Evolutionary conservation across 23 tunicate genomes (phyloP).

Genomic region (Ciona savignyi): DNA sequence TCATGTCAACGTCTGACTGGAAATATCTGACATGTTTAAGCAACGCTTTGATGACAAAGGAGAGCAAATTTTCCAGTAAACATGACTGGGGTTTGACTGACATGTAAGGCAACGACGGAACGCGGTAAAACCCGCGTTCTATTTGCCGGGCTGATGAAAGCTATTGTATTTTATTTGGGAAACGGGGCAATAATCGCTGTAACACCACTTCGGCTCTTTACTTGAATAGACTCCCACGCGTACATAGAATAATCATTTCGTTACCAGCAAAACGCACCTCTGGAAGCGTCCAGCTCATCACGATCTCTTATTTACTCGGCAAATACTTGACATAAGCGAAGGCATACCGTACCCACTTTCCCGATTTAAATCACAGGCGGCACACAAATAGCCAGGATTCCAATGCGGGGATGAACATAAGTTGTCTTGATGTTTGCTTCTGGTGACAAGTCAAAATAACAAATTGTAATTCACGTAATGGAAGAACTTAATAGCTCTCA

Average conservation of each 20-base stretch:
- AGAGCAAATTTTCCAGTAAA: not conserved
- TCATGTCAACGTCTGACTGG: not conserved
- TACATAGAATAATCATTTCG: too few relatives aligned
- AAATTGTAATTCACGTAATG: not conserved
- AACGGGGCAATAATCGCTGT: not conserved
- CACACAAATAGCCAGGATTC: not conserved
- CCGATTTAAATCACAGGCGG: not conserved
- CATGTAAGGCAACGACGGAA: not conserved
- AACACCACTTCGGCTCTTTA: not conserved
- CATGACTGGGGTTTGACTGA: not conserved
- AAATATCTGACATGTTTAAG: not conserved
- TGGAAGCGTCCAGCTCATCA: not conserved
- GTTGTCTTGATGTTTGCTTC: not conserved
- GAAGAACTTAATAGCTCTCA: not conserved
- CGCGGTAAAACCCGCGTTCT: not conserved
- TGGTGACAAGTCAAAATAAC: not conserved
- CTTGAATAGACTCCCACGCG: not conserved
- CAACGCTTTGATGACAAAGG: not conserved
- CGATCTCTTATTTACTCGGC: not conserved
- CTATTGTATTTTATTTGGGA: not conserved
- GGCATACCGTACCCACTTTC: not conserved
- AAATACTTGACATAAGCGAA: not conserved
- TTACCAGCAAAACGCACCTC: not conserved
- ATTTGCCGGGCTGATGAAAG: not conserved
- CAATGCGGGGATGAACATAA: not conserved